Base-by-base conservation (phyloP, 2,113 vertebrate species). In the Paramormyrops kingsleyae region DNA sequence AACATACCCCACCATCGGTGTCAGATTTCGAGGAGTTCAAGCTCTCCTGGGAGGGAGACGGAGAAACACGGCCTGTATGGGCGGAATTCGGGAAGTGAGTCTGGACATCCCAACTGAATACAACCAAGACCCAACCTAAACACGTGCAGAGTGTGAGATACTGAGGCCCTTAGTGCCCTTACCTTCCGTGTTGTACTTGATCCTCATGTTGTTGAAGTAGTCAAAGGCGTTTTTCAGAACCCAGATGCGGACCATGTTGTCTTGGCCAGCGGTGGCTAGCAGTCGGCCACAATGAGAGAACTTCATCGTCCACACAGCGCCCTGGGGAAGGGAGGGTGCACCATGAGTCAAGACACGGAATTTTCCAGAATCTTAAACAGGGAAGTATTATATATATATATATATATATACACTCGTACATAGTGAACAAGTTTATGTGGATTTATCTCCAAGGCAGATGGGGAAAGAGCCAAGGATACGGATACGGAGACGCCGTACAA, bases 181-280 rank as follows among this genome's bases (percentile, higher is more conserved):
- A 99, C 99, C 99, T 97, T 99, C 98, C 24, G 98, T 99, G 94
- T 99, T 99, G 94, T 99, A 99, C 94, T 99, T 99, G 94, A 98
- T 95, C 92, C 99, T 94, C 99, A 99, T 99, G 92, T 99, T 99
- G 93, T 99, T 99, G 94, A 99, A 99, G 93, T 98, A 99, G 94
- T 99, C 99, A 91, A 98, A 99, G 89, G 98, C 97, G 9, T 97
- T 98, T 95, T 99, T 99, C 89, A 99, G 94, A 91, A 98, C 98
- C 99, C 99, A 99, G 95, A 99, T 99, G 91, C 99, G 96, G 35
- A 99, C 99, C 88, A 99, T 95, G 0, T 99, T 99, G 91, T 99
- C 99, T 93, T 99, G 99, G 27, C 99, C 99, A 24, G 98, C 98
- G 27, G 97, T 97, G 4, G 99, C 99, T 93, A 99, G 95, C 92